Conservation (phyloP, 2,888 invertebrate genomes). For the Himalopsyche anomala region DNA sequence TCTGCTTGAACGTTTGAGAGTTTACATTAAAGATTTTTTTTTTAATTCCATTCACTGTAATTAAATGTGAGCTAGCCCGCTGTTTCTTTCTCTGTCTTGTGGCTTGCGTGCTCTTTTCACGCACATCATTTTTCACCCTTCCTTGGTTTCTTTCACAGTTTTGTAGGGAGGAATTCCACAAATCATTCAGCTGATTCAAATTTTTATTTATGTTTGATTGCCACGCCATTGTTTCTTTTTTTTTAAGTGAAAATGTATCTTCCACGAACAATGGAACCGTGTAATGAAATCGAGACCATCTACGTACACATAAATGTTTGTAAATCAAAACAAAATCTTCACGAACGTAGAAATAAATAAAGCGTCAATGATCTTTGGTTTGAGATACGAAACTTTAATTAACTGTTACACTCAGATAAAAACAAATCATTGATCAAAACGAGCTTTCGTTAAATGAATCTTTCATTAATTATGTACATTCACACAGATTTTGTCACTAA, state of each 20-base stretch:
- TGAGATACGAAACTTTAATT: too few relatives aligned
- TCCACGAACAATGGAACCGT: slow-evolving; percentile 8
- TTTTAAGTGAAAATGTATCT: slow-evolving; percentile 23
- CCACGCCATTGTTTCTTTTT: slow-evolving; percentile 48
- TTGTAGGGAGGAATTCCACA: slow-evolving; percentile 47
- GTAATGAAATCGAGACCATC: not conserved
- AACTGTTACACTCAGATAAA: too few relatives aligned
- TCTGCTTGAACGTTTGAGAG: slow-evolving; percentile 36
- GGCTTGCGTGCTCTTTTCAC: slow-evolving; percentile 44
- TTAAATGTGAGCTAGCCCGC: slow-evolving; percentile 36
- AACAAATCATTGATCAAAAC: too few relatives aligned
- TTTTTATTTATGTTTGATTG: slow-evolving; percentile 51
- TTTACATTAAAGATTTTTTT: slow-evolving; percentile 20
- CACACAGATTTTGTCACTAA: too few relatives aligned
- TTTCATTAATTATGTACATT: too few relatives aligned
- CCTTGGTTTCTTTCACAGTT: slow-evolving; percentile 18
- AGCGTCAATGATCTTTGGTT: too few relatives aligned
- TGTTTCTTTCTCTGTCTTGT: slow-evolving; percentile 26
- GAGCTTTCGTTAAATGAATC: too few relatives aligned
- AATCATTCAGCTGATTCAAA: slow-evolving; percentile 46
- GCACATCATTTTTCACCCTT: slow-evolving; percentile 46
- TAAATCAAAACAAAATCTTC: too few relatives aligned
- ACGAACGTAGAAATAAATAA: too few relatives aligned
- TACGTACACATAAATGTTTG: too few relatives aligned
- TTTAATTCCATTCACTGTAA: slow-evolving; percentile 47